Percentiles rank a stretch among this genome's conserved stretches.
These are phyloP conservation scores for Enoplosus armatus DNA, from an alignment of 2,797 vertebrate genomes.

Conservation along the genomic window DNA sequence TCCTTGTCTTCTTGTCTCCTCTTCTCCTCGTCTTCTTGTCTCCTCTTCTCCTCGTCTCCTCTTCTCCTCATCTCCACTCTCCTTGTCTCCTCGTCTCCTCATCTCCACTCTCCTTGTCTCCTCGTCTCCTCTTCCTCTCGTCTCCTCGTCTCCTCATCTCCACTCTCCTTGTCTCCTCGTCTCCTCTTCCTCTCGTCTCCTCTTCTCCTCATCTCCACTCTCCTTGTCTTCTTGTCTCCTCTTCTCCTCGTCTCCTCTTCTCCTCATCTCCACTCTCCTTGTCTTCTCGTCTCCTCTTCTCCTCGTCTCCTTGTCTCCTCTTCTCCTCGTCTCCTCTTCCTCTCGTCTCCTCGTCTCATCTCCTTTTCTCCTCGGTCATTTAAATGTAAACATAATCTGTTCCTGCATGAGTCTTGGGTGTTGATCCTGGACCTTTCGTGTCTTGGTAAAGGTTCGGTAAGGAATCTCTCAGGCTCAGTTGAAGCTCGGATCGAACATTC, in stretches of 20 bases:
- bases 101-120: neutral
- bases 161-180: no score
- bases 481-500: slow-evolving; percentile 21
- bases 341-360: neutral
- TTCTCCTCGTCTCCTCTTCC: no score
- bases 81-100: neutral
- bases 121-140: neutral
- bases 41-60: neutral
- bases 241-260: neutral
- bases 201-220: neutral
- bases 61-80: no score
- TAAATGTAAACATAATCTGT: neutral
- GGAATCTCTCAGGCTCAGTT: slow-evolving; percentile 11
- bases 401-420: neutral
- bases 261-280: no score
- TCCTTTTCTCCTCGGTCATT: neutral
- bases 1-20: neutral
- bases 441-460: neutral
- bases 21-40: neutral
- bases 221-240: no score
- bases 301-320: neutral
- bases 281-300: no score
- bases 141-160: neutral
- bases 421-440: neutral
- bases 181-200: neutral